Evolutionary conservation across 2,113 vertebrate species (phyloP).

Genomic region (Nymphicus hollandicus): DNA sequence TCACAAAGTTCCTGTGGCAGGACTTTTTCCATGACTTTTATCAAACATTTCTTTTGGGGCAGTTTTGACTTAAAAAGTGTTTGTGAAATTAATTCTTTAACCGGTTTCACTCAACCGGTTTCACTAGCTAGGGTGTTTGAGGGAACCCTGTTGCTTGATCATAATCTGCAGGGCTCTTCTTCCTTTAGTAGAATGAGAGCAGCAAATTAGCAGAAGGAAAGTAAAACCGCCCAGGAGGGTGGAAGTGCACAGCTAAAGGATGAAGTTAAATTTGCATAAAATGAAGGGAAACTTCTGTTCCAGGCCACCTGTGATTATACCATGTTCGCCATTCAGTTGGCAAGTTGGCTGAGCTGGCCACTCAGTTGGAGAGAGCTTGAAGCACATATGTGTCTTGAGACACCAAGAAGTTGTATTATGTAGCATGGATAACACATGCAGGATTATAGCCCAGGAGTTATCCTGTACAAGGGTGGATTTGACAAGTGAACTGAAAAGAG

Average conservation of each 20-base stretch:
- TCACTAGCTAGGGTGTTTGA: not conserved
- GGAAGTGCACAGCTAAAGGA: not conserved
- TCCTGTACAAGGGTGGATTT: not conserved
- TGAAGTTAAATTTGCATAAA: not conserved
- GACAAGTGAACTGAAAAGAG: not conserved
- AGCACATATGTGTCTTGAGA: not conserved
- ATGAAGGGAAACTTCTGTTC: not conserved
- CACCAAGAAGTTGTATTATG: not conserved
- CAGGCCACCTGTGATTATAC: not conserved
- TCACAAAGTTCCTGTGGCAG: not conserved
- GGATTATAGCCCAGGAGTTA: not conserved
- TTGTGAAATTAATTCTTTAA: not conserved
- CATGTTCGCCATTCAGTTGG: rapidly evolving
- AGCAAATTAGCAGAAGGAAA: not conserved
- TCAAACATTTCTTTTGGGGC: not conserved
- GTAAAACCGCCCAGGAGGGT: not conserved
- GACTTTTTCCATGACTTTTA: not conserved
- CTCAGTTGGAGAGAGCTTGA: not conserved
- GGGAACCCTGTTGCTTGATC: not conserved
- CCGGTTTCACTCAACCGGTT: not conserved
- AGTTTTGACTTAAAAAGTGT: not conserved
- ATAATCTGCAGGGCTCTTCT: not conserved
- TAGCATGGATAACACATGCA: not conserved
- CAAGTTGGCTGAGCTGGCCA: rapidly evolving
- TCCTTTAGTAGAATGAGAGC: not conserved